These are phyloP conservation scores for Bovichtus diacanthus DNA, from an alignment of 2,797 vertebrate species.

Conservation along the genomic window DNA sequence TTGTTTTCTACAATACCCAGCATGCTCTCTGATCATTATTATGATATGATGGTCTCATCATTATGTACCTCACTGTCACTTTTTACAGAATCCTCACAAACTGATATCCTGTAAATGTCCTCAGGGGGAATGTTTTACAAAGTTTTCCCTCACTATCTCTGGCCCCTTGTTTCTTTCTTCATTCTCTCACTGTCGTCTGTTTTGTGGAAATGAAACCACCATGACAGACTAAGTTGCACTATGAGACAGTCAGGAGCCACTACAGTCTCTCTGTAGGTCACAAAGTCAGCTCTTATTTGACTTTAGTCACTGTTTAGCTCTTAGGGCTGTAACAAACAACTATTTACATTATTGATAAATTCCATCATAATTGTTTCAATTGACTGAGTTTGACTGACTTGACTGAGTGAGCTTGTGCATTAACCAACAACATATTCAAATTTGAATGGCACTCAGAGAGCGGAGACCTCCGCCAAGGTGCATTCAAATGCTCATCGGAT, in stretches of 20 bases:
- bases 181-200: neutral
- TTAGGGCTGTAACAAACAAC: neutral
- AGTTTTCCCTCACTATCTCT: neutral
- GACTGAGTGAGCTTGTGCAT: too few species aligned
- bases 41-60: too few species aligned
- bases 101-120: conserved; percentile 3
- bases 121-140: neutral
- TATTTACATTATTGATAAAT: neutral
- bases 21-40: conserved; percentile 43
- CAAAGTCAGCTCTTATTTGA: neutral
- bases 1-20: conserved; percentile 29
- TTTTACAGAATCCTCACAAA: neutral
- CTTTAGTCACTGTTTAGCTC: neutral
- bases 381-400: neutral
- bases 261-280: neutral
- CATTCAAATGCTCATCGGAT: too few species aligned
- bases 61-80: too few species aligned
- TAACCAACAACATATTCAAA: too few species aligned
- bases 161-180: neutral
- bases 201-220: conserved; percentile 53
- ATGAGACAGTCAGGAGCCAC: conserved; percentile 19
- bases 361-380: neutral
- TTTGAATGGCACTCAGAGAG: too few species aligned
- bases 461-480: too few species aligned
- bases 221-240: conserved; percentile 9